Conservation (phyloP, 1,140 invertebrate genomes). For the Drosophila virilis region DNA sequence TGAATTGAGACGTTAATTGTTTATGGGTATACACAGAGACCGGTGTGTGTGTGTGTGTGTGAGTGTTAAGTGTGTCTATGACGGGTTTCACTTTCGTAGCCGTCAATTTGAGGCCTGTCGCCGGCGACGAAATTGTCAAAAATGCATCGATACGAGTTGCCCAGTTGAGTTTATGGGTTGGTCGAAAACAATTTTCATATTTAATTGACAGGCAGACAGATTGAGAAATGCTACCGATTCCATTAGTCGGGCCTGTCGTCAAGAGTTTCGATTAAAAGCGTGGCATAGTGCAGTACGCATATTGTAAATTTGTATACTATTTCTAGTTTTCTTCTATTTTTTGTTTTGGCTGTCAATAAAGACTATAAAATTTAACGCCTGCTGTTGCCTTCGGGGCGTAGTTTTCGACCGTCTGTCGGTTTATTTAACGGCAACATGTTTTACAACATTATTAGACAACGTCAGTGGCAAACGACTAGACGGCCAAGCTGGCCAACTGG, state of each 20-base stretch:
- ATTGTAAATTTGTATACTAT: conserved; percentile 3
- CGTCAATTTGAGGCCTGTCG: conserved; percentile 57
- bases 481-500: conserved; percentile 50
- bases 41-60: conserved; percentile 1
- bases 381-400: conserved; percentile 52
- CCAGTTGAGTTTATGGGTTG: conserved; percentile 28
- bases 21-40: conserved; percentile 9
- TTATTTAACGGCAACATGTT: conserved; percentile 75
- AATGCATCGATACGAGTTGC: conserved; percentile 43
- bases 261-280: conserved; percentile 13
- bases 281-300: not conserved
- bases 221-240: conserved; percentile 65
- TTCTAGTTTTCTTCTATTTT: conserved; percentile 12
- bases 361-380: conserved; percentile 44
- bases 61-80: not conserved
- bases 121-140: conserved; percentile 64
- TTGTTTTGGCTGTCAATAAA: conserved; percentile 15
- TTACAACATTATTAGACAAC: conserved; percentile 80
- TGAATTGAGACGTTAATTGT: conserved; percentile 75
- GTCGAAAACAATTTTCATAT: conserved; percentile 64
- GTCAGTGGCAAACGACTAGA: conserved; percentile 36
- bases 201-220: conserved; percentile 65
- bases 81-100: conserved; percentile 34
- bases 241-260: conserved; percentile 61
- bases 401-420: conserved; percentile 50